Evolutionary conservation across 35 echinoderm and acorn worm genomes (phyloP).

Genomic region (Apostichopus japonicus): DNA sequence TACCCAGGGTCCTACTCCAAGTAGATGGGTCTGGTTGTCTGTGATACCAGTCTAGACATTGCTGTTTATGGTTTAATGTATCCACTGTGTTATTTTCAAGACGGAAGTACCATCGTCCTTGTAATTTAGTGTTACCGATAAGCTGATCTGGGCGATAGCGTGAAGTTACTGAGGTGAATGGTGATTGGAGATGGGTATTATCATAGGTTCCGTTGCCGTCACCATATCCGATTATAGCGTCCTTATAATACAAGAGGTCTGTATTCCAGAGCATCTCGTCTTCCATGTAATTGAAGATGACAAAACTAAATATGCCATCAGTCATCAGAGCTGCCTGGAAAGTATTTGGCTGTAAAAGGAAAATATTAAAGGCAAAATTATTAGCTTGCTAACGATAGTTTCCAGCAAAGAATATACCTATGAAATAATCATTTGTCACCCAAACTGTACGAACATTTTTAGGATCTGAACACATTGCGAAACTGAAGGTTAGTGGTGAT

Average conservation of each 20-base stretch:
- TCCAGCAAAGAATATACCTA: too few species aligned
- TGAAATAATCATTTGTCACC: too few species aligned
- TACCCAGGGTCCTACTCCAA: slow-evolving; percentile 46
- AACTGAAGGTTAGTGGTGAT: too few species aligned
- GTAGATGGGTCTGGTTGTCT: slow-evolving; percentile 10
- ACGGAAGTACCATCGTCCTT: slow-evolving; percentile 63
- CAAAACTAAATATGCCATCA: slow-evolving; percentile 56
- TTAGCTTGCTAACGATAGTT: too few species aligned
- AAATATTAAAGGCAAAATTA: too few species aligned
- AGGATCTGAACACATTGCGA: too few species aligned
- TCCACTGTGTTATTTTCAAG: slow-evolving; percentile 61
- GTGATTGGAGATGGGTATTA: slow-evolving; percentile 30
- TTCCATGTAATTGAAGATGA: slow-evolving; percentile 67
- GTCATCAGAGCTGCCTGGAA: slow-evolving; percentile 74
- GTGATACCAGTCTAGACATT: slow-evolving; percentile 63
- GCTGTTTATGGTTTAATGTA: slow-evolving; percentile 47
- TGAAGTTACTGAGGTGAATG: slow-evolving; percentile 4
- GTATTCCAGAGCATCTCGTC: slow-evolving; percentile 66
- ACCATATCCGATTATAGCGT: slow-evolving; percentile 69
- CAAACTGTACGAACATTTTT: too few species aligned
- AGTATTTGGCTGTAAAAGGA: slow-evolving; percentile 41
- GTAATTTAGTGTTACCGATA: slow-evolving; percentile 54
- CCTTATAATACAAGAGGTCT: slow-evolving; percentile 19
- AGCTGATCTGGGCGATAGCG: slow-evolving; percentile 60
- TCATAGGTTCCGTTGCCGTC: slow-evolving; percentile 24